Conservation (phyloP, 2,888 invertebrate species). For the Galerucella calmariensis region DNA sequence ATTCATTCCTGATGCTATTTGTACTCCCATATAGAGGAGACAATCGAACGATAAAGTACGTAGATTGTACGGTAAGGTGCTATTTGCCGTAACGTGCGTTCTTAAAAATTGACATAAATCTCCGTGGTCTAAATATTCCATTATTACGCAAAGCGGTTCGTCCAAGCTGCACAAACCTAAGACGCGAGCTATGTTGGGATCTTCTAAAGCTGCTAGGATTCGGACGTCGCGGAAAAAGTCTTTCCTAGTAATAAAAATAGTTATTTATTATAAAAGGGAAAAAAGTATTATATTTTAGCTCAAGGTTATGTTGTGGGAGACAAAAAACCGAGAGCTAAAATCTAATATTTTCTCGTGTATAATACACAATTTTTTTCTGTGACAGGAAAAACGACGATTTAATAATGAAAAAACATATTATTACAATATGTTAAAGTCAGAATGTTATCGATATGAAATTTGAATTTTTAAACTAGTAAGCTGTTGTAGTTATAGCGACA, state of each 20-base stretch:
- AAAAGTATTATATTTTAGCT: too few species aligned
- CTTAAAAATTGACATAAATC: constrained; percentile 86
- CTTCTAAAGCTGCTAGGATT: constrained; percentile 84
- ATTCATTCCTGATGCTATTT: constrained; percentile 90
- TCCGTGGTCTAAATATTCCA: constrained; percentile 86
- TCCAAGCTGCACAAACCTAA: constrained; percentile 80
- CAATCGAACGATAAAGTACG: constrained; percentile 78
- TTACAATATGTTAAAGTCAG: too few species aligned
- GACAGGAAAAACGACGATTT: too few species aligned
- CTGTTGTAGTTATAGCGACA: too few species aligned
- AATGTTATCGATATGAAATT: too few species aligned
- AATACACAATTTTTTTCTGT: too few species aligned
- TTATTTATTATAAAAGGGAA: too few species aligned
- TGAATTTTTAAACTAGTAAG: too few species aligned
- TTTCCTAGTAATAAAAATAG: constrained; percentile 69
- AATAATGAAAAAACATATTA: too few species aligned
- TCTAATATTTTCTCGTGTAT: too few species aligned
- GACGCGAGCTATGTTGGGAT: constrained; percentile 80
- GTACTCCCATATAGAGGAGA: constrained; percentile 83
- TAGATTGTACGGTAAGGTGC: constrained; percentile 69
- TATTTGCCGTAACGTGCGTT: constrained; percentile 74
- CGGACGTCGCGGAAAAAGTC: constrained; percentile 90
- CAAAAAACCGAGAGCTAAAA: too few species aligned
- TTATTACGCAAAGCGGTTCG: constrained; percentile 82
- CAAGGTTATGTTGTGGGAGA: too few species aligned